A percentile compares a stretch with the other conserved stretches of the same genome.
Conservation (phyloP, 2,113 vertebrate genomes). For the Collichthys lucidus region DNA sequence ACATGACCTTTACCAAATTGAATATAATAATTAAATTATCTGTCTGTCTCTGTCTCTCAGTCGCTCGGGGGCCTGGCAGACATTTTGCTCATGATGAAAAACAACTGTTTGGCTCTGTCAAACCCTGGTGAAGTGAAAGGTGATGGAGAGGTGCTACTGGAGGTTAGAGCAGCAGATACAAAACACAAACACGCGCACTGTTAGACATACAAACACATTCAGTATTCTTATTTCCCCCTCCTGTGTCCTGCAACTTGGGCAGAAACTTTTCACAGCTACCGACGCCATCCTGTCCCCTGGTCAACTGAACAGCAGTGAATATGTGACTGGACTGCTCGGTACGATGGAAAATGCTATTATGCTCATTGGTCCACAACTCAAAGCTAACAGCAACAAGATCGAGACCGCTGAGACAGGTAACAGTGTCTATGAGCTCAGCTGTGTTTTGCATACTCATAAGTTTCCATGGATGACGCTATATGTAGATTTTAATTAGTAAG, state of each 20-base stretch:
- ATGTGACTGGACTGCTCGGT: conserved; percentile 65
- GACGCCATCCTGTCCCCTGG: conserved; percentile 54
- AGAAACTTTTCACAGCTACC: conserved; percentile 75
- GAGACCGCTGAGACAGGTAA: conserved; percentile 74
- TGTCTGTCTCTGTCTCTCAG: conserved; percentile 58
- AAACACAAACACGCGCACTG: conserved; percentile 17
- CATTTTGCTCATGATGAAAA: conserved; percentile 73
- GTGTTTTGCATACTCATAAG: background rate
- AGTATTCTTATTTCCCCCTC: background rate
- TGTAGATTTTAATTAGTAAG: background rate
- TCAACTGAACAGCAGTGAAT: conserved; percentile 4
- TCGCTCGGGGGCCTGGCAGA: conserved; percentile 50
- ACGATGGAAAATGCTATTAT: conserved; percentile 77
- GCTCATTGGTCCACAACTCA: conserved; percentile 82
- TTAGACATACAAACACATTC: background rate
- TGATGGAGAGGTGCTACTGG: conserved; percentile 73
- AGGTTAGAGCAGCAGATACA: conserved; percentile 71
- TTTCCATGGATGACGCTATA: background rate
- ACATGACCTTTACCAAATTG: conserved; percentile 20
- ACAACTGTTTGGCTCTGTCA: conserved; percentile 77
- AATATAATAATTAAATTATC: conserved; percentile 41
- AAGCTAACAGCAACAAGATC: conserved; percentile 54
- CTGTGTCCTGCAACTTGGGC: conserved; percentile 2
- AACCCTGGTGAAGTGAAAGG: conserved; percentile 5
- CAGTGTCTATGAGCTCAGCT: background rate